These are phyloP conservation scores for Chrysomela aeneicollis DNA, from an alignment of 2,888 invertebrate genomes.

Conservation along the genomic window DNA sequence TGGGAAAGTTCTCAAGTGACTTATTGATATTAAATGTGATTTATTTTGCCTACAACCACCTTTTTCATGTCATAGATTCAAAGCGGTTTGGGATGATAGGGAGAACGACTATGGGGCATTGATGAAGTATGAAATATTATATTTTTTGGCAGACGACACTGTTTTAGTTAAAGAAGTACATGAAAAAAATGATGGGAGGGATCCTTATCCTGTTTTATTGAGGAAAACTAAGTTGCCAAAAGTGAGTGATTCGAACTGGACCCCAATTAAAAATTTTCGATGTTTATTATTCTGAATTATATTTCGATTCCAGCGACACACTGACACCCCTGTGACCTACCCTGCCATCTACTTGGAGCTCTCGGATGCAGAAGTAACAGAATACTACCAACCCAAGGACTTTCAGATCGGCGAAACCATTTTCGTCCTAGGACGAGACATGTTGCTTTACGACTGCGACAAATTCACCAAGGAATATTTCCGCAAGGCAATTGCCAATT, in stretches of 20 bases:
- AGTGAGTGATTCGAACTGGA: conserved; percentile 43
- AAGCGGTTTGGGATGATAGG: conserved; percentile 74
- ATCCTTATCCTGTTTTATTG: conserved; percentile 78
- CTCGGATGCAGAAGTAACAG: conserved; percentile 74
- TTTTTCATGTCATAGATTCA: conserved; percentile 68
- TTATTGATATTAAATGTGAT: not conserved
- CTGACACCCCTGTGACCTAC: conserved; percentile 64
- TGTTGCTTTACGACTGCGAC: conserved; percentile 83
- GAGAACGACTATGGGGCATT: conserved; percentile 67
- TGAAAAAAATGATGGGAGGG: conserved; percentile 75
- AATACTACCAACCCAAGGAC: conserved; percentile 82
- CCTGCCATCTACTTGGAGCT: conserved; percentile 75
- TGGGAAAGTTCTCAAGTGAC: conserved; percentile 77
- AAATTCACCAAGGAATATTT: conserved; percentile 78
- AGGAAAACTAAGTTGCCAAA: conserved; percentile 80
- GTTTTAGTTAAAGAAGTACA: conserved; percentile 80
- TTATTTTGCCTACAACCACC: not conserved
- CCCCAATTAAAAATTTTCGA: not conserved
- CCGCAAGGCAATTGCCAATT: conserved; percentile 44
- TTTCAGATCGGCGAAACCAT: conserved; percentile 77
- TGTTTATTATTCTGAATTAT: not conserved
- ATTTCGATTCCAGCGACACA: conserved; percentile 53
- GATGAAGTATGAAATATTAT: conserved; percentile 75
- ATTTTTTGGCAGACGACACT: conserved; percentile 83
- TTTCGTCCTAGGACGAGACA: conserved; percentile 73